Evolutionary conservation across 2,113 vertebrate genomes (phyloP).

Genomic region (Mesocricetus auratus): DNA sequence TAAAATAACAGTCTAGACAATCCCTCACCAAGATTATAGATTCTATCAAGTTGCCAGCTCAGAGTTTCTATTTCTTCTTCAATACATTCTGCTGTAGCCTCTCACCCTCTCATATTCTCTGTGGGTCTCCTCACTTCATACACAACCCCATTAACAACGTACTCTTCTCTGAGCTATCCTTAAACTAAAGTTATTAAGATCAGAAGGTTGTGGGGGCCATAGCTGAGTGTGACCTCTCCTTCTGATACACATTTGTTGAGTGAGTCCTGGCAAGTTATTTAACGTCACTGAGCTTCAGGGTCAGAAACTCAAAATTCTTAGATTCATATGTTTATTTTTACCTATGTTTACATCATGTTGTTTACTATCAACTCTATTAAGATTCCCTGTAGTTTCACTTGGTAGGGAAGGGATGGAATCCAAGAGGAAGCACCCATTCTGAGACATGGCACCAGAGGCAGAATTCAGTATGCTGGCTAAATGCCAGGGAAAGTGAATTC

Average conservation of each 20-base stretch:
- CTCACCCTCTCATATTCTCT: conserved; percentile 27
- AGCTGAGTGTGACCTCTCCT: conserved; percentile 20
- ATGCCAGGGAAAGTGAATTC: too few relatives aligned
- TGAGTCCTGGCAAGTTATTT: conserved; percentile 40
- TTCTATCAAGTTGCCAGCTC: neutral
- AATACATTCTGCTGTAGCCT: conserved; percentile 43
- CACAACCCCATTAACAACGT: neutral
- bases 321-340: neutral
- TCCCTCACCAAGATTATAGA: neutral
- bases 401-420: neutral
- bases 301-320: conserved; percentile 19
- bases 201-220: neutral
- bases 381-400: neutral
- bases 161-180: conserved; percentile 1
- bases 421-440: neutral
- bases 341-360: neutral
- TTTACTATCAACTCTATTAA: neutral
- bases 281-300: conserved; percentile 25
- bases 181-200: conserved; percentile 35
- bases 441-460: neutral
- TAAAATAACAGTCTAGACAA: neutral
- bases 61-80: conserved; percentile 36
- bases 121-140: conserved; percentile 28
- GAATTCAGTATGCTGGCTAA: neutral
- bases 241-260: conserved; percentile 24